These are phyloP conservation scores for Myripristis murdjan DNA, from an alignment of 2,797 vertebrate genomes.

Conservation along the genomic window DNA sequence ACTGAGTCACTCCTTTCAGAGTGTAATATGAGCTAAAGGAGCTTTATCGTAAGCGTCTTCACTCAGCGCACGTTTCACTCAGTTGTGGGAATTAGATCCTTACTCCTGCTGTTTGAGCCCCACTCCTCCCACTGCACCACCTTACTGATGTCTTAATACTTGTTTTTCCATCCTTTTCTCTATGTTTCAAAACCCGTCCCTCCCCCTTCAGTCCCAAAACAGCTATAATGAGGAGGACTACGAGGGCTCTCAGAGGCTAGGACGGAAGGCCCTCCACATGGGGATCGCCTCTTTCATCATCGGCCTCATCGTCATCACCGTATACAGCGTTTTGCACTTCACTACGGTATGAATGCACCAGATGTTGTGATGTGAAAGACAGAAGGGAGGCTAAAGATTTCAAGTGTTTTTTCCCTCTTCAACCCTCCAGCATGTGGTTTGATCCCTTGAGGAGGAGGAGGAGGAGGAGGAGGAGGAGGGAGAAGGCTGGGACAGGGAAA, in stretches of 20 bases:
- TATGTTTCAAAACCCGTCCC: conserved; percentile 8
- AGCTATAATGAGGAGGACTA: conserved; percentile 90
- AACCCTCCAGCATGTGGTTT: conserved; percentile 43
- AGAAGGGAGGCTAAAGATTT: neutral
- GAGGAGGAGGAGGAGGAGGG: neutral
- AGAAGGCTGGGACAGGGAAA: conserved; percentile 2
- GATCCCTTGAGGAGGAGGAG: conserved; percentile 26
- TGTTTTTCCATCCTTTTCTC: neutral
- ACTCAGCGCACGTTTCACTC: too few species aligned
- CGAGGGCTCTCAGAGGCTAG: conserved; percentile 87
- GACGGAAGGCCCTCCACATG: conserved; percentile 89
- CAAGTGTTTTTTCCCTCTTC: neutral
- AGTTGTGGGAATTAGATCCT: too few species aligned
- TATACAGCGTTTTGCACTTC: conserved; percentile 86
- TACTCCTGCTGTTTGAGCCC: too few species aligned
- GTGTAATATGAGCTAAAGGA: too few species aligned
- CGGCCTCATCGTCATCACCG: conserved; percentile 85
- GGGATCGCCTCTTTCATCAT: conserved; percentile 88
- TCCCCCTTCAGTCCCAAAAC: conserved; percentile 84
- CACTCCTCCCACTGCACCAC: too few species aligned
- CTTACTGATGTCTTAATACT: too few species aligned
- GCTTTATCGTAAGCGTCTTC: too few species aligned
- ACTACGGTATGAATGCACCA: conserved; percentile 80
- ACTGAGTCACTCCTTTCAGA: neutral
- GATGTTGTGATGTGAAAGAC: neutral